Evolutionary conservation across 1,140 invertebrate species (phyloP), one percentile per base, ranked within the genome.

Genomic region (Hetaerina americana): DNA sequence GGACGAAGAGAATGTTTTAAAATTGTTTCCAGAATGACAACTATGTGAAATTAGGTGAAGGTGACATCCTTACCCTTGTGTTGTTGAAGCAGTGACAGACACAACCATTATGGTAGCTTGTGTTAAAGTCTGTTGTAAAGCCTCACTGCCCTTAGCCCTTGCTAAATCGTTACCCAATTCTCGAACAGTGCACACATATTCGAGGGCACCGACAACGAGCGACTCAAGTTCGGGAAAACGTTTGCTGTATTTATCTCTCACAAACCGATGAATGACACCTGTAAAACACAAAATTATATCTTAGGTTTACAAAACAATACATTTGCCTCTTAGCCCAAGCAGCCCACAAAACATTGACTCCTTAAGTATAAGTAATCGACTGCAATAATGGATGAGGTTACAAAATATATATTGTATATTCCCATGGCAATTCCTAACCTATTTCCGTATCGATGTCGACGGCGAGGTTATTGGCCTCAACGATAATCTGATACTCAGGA

Each of bases 51-150:
- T n/a, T n/a, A n/a, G n/a, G n/a, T n/a, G n/a, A n/a, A n/a, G n/a
- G n/a, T n/a, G n/a, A n/a, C 70, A 15, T 72, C 77, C 75, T 75
- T 86, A 95, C 89, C 98, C 98, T 85, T 99, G 96, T 66, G 97
- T 99, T 0, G 97, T 99, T 5, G 97, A 99, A 26, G 98, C 96
- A 68, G 97, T 99, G 0, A 99, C 96, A 75, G 95, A 97, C 15
- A 99, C 96, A 78, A 99, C 97, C 96, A 99, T 99, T 78, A 99
- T 99, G 28, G 97, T 99, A 0, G 98, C 97, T 80, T 98, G 95
- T 0, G 95, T 97, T 0, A 99, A 82, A 78, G 98, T 95, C 74
- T 94, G 90, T 77, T 95, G 92, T 18, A 99, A 82, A 74, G 85
- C 91, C 82, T 98, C 94, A 86, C 97, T 99, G 78, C 94, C 98